Base-by-base conservation (phyloP, 2,888 invertebrate species). In the Lobophora halterata region DNA sequence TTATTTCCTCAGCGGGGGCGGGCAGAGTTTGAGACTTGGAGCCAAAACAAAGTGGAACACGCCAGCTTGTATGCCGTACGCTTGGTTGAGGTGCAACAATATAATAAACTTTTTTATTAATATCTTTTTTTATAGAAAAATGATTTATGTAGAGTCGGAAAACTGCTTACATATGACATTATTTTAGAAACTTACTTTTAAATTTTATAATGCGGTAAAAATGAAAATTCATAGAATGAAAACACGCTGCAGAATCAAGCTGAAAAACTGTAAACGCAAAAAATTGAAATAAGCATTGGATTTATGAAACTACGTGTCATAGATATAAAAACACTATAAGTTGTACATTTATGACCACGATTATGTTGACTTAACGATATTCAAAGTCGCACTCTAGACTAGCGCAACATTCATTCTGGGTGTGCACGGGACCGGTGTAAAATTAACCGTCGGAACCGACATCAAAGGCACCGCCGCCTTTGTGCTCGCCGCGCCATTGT, bases 401-500 rank as follows among this genome's bases (percentile, higher is more conserved):
- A 55, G 47, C 43, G 61, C 29, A 46, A 32, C 23, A 11, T 27
- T 16, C 45, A 27, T 41, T 45, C 38, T 31, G 47, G 44, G 57
- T 52, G 63, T 58, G 62, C 63, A 56, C 58, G 55, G 53, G 56
- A 52, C 62, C 67, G 74, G 70, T 71, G 75, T 79, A 71, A 79
- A 78, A 79, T 79, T 75, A 78, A 68, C 77, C 65, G 62, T 48
- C 65, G 53, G 52, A 53, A 48, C 63, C 61, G 56, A 65, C 65
- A 55, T 81, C 81, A 85, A 86, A 83, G 58, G 65, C 55, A 41
- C 79, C 77, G 80, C 72, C 54, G 48, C 63, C 74, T 79, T 83
- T 82, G 79, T 66, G 40, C 58, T 45, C 58, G 73, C 85, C 77
- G 77, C 75, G n/a, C 62, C 62, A 79, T 85, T 86, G 85, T 85